Percentiles rank a stretch among this genome's conserved stretches.
phyloP scores from a whole-genome alignment of 2,888 invertebrate species.

The Acleris emargana region DNA sequence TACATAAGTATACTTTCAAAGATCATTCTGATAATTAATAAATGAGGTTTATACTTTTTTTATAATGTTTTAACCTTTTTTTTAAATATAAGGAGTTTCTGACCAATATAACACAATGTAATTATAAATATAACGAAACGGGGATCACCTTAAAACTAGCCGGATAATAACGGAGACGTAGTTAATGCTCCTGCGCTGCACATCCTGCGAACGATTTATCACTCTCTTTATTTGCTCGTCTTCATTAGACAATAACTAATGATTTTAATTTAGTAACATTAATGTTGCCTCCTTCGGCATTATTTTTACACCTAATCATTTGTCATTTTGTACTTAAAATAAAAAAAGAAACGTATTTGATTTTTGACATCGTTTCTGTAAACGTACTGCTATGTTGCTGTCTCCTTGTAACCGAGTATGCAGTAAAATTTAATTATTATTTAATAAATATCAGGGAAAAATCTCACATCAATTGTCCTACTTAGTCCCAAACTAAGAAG shows the following conservation, averaged over 20 bases:
- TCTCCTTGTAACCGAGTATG: too few relatives aligned
- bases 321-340: neutral
- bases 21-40: too few relatives aligned
- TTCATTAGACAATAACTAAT: conserved; percentile 36
- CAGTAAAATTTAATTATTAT: too few relatives aligned
- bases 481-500: too few relatives aligned
- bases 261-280: conserved; percentile 35
- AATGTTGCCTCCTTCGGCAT: conserved; percentile 18
- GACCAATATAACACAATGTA: too few relatives aligned
- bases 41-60: neutral
- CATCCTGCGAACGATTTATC: conserved; percentile 33
- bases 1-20: too few relatives aligned
- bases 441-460: too few relatives aligned
- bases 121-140: neutral
- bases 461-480: too few relatives aligned
- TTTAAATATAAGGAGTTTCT: too few relatives aligned
- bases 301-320: neutral
- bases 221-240: conserved; percentile 31
- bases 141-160: conserved; percentile 17
- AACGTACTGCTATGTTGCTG: too few relatives aligned
- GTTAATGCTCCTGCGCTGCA: conserved; percentile 31
- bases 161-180: conserved; percentile 23
- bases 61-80: too few relatives aligned
- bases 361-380: neutral
- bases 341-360: neutral